phyloP scores from a whole-genome alignment of 1,140 invertebrate genomes.

The Fopius arisanus region DNA sequence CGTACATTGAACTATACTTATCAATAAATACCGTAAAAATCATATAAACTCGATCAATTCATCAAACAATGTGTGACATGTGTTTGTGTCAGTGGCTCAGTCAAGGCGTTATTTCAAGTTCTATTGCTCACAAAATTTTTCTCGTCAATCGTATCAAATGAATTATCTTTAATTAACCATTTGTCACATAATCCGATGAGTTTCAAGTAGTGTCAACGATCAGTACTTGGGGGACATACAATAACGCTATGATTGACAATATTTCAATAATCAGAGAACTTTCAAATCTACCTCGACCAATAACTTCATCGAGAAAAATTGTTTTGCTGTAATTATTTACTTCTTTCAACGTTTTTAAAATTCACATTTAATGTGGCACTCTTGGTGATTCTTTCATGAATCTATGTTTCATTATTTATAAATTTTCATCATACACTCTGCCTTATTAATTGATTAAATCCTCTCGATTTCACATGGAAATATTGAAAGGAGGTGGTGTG shows the following conservation, averaged over 20 bases:
- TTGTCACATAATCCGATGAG: too few relatives aligned
- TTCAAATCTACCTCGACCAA: not conserved
- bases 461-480: slow-evolving; percentile 6
- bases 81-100: slow-evolving; percentile 35
- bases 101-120: slow-evolving; percentile 35
- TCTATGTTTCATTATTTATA: slow-evolving; percentile 26
- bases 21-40: not conserved
- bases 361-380: slow-evolving; percentile 32
- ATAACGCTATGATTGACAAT: slow-evolving; percentile 10
- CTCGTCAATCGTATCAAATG: not conserved
- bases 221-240: not conserved
- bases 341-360: slow-evolving; percentile 16
- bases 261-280: slow-evolving; percentile 10
- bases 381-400: slow-evolving; percentile 31
- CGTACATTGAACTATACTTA: not conserved
- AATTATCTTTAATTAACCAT: not conserved
- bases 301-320: not conserved
- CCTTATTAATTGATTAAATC: not conserved
- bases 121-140: slow-evolving; percentile 44
- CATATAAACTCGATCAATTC: not conserved
- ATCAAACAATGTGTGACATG: not conserved
- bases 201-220: not conserved
- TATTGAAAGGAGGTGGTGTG: not conserved
- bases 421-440: not conserved
- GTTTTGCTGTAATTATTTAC: slow-evolving; percentile 3